These are phyloP conservation scores for Hypocryptadius cinnamomeus DNA, from an alignment of 2,113 vertebrate genomes.

Conservation along the genomic window DNA sequence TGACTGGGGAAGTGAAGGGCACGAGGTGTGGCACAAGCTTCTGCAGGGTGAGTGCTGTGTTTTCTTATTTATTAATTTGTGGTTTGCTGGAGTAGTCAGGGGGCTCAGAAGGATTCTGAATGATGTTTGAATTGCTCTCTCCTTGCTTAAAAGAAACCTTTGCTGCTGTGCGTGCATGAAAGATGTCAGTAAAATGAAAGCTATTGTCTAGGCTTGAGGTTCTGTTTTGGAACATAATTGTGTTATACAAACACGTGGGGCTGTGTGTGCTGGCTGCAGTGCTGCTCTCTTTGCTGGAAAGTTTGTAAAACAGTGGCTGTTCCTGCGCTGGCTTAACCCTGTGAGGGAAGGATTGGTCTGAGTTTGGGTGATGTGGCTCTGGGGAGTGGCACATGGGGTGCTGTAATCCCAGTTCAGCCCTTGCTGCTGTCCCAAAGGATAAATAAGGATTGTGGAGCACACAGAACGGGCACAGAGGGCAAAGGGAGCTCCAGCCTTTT, in stretches of 20 bases:
- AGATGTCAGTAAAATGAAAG: rapidly evolving
- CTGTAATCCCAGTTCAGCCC: rapidly evolving
- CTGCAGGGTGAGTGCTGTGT: background rate
- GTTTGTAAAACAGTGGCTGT: rapidly evolving
- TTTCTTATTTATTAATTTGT: background rate
- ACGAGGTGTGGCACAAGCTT: too few relatives aligned
- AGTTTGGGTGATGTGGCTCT: rapidly evolving
- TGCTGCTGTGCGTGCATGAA: rapidly evolving
- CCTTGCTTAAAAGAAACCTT: background rate
- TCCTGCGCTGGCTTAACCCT: background rate
- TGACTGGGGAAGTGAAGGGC: rapidly evolving
- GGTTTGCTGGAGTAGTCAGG: rapidly evolving
- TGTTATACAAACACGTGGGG: rapidly evolving
- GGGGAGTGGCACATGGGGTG: rapidly evolving
- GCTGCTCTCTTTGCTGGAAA: rapidly evolving
- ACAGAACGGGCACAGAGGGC: rapidly evolving
- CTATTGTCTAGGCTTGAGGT: rapidly evolving
- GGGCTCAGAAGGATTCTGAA: background rate
- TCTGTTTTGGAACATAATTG: background rate
- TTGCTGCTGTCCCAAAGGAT: background rate
- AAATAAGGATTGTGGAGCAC: rapidly evolving
- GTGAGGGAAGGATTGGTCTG: rapidly evolving
- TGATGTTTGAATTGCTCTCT: background rate
- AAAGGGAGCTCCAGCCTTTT: too few relatives aligned
- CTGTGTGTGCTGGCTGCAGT: background rate